Evolutionary conservation across 2,888 invertebrate genomes (phyloP).

Genomic region (Yponomeuta cagnagella): DNA sequence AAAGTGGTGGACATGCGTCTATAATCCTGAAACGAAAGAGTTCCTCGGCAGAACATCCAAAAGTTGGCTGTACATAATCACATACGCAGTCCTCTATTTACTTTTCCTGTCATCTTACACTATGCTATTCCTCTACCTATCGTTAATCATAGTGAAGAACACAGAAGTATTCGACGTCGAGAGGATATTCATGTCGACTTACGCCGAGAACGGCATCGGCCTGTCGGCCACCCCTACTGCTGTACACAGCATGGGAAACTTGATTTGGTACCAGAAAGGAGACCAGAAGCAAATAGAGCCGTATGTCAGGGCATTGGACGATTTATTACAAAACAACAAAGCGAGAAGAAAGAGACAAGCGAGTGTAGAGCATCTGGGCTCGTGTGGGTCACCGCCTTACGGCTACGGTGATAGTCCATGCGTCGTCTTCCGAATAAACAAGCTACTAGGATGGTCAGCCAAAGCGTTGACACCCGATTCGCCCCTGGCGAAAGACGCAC

Average conservation of each 20-base stretch:
- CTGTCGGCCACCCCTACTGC: conserved; percentile 51
- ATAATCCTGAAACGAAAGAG: conserved; percentile 37
- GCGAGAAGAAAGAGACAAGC: conserved; percentile 27
- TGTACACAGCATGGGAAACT: conserved; percentile 32
- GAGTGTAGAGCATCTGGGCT: conserved; percentile 35
- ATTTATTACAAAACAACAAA: conserved; percentile 32
- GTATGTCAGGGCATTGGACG: conserved; percentile 48
- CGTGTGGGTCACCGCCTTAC: conserved; percentile 51
- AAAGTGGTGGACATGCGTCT: conserved; percentile 31
- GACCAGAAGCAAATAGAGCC: conserved; percentile 39
- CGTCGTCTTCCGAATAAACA: conserved; percentile 56
- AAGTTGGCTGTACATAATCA: conserved; percentile 44
- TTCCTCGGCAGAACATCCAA: conserved; percentile 43
- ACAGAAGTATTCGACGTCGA: conserved; percentile 27
- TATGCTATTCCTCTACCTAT: conserved; percentile 39
- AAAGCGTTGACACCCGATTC: conserved; percentile 41
- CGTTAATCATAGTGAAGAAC: conserved; percentile 41
- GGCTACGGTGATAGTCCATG: conserved; percentile 59
- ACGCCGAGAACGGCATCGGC: conserved; percentile 45
- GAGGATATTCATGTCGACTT: conserved; percentile 28
- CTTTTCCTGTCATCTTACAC: conserved; percentile 48
- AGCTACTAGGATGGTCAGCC: conserved; percentile 48
- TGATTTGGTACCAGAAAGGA: conserved; percentile 52
- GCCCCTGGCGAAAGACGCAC: conserved; percentile 30
- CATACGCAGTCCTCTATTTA: conserved; percentile 48